phyloP scores from a whole-genome alignment of 2,888 invertebrate genomes.

The Eupithecia centaureata region DNA sequence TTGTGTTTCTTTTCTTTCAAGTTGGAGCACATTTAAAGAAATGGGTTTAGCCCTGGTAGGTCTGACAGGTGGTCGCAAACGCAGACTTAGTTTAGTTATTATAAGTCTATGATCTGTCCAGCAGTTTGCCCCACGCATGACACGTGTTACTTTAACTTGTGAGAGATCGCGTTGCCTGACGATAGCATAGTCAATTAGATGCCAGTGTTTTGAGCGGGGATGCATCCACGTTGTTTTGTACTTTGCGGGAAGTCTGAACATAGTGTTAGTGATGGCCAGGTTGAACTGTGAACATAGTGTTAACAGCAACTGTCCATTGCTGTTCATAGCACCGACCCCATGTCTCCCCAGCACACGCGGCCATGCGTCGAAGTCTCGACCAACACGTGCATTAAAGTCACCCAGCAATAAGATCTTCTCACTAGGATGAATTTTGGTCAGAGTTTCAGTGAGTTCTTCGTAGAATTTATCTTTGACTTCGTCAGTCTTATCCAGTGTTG shows the following conservation, averaged over 20 bases:
- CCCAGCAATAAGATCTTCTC: no score
- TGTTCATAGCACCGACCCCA: not conserved
- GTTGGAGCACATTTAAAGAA: not conserved
- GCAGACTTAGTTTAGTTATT: not conserved
- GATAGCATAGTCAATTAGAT: no score
- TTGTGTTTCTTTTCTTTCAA: not conserved
- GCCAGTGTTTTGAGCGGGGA: no score
- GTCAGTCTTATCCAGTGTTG: no score
- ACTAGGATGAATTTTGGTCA: no score
- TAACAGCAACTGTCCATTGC: not conserved
- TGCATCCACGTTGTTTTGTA: no score
- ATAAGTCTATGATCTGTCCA: slow-evolving; percentile 13
- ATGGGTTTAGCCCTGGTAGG: not conserved
- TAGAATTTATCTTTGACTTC: no score
- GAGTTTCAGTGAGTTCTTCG: no score
- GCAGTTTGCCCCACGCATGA: slow-evolving; percentile 10
- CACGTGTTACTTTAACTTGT: not conserved
- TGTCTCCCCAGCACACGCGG: not conserved
- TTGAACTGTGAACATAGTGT: not conserved
- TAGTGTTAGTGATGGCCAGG: not conserved
- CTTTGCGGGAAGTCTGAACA: slow-evolving; percentile 51
- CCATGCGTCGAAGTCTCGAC: not conserved
- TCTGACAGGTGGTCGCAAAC: not conserved
- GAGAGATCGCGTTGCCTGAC: no score
- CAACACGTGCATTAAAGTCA: not conserved